phyloP scores from a whole-genome alignment of 64 coral and sea anemone genomes.

The Montipora sp. region DNA sequence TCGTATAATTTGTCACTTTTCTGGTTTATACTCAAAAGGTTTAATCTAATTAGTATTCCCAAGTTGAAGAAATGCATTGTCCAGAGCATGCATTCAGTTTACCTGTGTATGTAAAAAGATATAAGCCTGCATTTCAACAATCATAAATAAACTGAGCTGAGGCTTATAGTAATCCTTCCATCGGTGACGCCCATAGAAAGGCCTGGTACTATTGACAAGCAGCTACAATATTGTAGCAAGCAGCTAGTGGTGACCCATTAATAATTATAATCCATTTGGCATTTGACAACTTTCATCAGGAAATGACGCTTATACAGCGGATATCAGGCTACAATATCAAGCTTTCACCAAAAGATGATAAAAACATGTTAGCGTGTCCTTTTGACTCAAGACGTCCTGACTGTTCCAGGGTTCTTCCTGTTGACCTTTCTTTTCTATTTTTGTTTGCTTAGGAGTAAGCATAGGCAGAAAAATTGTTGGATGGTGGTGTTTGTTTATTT shows the following conservation, averaged over 20 bases:
- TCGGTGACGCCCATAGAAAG: not conserved
- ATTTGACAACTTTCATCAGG: slow-evolving; percentile 22
- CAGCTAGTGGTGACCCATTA: no score
- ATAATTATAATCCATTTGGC: not conserved
- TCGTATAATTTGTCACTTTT: not conserved
- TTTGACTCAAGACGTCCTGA: not conserved
- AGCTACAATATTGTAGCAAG: not conserved
- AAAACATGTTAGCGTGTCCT: not conserved
- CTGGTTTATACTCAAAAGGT: not conserved
- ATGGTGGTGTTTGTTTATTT: not conserved
- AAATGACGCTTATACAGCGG: not conserved
- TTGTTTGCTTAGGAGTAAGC: no score
- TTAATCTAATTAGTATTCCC: slow-evolving; percentile 32
- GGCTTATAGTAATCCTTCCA: not conserved
- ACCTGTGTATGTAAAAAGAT: not conserved
- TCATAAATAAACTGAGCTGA: not conserved
- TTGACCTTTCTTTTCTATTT: not conserved
- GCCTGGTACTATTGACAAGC: not conserved
- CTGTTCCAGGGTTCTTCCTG: not conserved
- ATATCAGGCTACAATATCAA: not conserved
- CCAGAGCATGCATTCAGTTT: not conserved
- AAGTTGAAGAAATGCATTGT: not conserved
- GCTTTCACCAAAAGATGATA: not conserved
- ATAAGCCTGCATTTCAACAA: not conserved
- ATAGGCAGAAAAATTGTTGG: no score